Percentiles rank a stretch among this genome's conserved stretches.
Conservation (phyloP, 1,140 invertebrate species). For the Drosophila lini region DNA sequence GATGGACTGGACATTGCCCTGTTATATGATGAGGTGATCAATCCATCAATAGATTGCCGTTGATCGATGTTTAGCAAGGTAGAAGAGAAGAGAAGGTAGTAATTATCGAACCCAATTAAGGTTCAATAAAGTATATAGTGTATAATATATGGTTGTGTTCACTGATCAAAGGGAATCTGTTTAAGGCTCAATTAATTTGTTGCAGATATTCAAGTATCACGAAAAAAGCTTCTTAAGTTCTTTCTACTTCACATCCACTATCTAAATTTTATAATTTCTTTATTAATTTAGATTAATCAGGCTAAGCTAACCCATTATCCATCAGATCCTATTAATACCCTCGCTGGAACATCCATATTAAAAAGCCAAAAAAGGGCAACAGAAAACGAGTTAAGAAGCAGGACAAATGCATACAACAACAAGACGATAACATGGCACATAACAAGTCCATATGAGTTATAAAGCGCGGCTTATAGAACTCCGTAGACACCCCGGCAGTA, state of each 20-base stretch:
- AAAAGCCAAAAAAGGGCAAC: constrained; percentile 19
- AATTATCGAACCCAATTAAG: constrained; percentile 7
- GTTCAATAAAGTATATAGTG: background rate
- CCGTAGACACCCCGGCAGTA: constrained; percentile 17
- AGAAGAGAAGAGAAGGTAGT: background rate
- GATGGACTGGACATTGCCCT: constrained; percentile 26
- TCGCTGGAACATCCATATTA: constrained; percentile 15
- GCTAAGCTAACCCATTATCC: background rate
- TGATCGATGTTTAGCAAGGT: constrained; percentile 3
- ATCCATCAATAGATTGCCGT: constrained; percentile 17
- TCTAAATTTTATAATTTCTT: background rate
- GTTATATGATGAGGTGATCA: constrained; percentile 14
- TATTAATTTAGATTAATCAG: background rate
- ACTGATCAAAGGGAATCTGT: background rate
- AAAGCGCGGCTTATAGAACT: constrained; percentile 34
- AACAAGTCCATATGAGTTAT: constrained; percentile 52
- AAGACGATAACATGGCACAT: constrained; percentile 53
- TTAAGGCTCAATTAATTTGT: background rate
- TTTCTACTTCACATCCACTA: background rate
- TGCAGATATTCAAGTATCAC: background rate
- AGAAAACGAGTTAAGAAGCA: constrained; percentile 31
- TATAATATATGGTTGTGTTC: background rate
- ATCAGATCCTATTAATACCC: constrained; percentile 4
- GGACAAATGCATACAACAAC: constrained; percentile 35
- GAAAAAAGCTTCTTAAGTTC: background rate